Evolutionary conservation across 2,113 vertebrate species (phyloP), one percentile per base, ranked within the genome.

Genomic region (Nasalis larvatus): DNA sequence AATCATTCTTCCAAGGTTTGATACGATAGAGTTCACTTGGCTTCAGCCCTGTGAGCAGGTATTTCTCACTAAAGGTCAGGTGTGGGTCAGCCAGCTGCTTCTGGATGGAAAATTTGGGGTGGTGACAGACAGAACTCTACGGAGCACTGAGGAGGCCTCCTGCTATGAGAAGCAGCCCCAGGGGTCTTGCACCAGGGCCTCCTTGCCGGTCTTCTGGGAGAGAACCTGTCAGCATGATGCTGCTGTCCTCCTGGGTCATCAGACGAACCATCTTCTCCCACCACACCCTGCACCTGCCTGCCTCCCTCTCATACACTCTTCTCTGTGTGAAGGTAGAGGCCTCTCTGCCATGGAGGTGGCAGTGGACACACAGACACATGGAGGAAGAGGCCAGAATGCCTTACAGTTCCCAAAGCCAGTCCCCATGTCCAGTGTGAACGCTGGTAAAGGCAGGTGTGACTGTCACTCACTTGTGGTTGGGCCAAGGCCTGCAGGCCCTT

Each of bases 21-120:
- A 74, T 18, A 94, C 89, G 91, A 82, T 63, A 12, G 35, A 6
- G 25, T 76, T 35, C 37, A 16, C 40, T 52, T 96, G 96, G 90
- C 54, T 77, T 2, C 58, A 9, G n/a, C 40, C 42, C 71, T 6
- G 4, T 1, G 45, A 86, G 47, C 17, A 6, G 56, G 35, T n/a
- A 84, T 73, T 84, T 95, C 93, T 91, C 60, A 69, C 30, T 78
- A 94, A 91, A 89, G 95, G 91, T 83, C 86, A 60, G 73, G 42
- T 4, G 9, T 54, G 91, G 97, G 95, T 97, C 97, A 93, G 91
- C 86, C 97, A 96, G 89, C 58, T 42, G 40, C 86, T 92, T 66
- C 60, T 7, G 12, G 69, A 71, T 92, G 97, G 91, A 95, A 93
- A 89, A 52, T 49, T 52, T 45, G 49, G 78, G 60, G 83, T 77